Evolutionary conservation across 2,113 vertebrate genomes (phyloP).

Genomic region (Arvicanthis niloticus): DNA sequence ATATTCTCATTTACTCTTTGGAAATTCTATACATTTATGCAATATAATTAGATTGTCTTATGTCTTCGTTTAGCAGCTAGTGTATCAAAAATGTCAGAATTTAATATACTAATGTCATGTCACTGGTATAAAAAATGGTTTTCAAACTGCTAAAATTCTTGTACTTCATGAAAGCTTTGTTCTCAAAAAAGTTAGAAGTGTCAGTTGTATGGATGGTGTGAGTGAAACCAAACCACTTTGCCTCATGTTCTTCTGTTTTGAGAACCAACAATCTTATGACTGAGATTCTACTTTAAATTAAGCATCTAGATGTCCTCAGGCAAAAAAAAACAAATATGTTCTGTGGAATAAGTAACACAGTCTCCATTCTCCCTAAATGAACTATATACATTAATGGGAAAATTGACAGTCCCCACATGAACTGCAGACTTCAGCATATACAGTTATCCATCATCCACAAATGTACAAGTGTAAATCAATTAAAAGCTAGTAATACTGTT

Average conservation of each 20-base stretch:
- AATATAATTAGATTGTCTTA: background rate
- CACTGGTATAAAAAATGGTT: background rate
- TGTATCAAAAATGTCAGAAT: background rate
- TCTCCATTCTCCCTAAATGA: background rate
- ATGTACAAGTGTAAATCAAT: constrained; percentile 1
- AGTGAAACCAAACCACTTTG: background rate
- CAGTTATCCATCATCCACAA: background rate
- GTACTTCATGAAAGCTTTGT: constrained; percentile 9
- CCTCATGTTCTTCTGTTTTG: background rate
- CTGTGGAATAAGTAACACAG: background rate
- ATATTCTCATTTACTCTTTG: background rate
- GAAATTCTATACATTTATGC: background rate
- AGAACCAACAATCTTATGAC: background rate
- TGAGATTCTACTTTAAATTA: constrained; percentile 13
- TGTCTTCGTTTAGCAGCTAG: background rate
- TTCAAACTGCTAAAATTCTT: background rate
- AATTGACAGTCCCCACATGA: background rate
- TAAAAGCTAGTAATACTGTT: constrained; percentile 19
- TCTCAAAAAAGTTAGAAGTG: background rate
- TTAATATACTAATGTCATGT: background rate
- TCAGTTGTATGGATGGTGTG: background rate
- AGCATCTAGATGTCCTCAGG: background rate
- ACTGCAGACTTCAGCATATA: background rate
- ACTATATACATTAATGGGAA: background rate
- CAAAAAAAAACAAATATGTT: background rate